Base-by-base conservation (phyloP, 2,797 vertebrate species). In the Thalassophryne amazonica region DNA sequence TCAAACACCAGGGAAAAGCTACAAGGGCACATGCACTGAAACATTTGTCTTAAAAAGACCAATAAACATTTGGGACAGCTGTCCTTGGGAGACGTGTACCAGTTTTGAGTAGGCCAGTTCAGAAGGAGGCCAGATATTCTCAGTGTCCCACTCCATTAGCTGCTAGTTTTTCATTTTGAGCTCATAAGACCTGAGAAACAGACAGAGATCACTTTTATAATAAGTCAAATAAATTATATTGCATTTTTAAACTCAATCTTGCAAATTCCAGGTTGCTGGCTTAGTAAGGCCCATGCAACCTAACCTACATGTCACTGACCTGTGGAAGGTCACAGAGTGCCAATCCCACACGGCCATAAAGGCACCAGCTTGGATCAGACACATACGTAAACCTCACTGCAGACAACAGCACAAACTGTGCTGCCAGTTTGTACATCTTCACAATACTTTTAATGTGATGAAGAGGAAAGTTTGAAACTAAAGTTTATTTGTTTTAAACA, bases 111-210 rank as follows among this genome's bases (percentile, higher is more conserved):
- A 15, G 53, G 43, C 36, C 49, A 28, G 35, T 48, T 68, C 18
- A 60, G 46, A 83, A 79, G 24, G 78, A 59, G 84, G 81, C 39
- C 73, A 76, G 54, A 70, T 81, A 84, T 78, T 83, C 59, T 78
- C 49, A 70, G 76, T 52, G 38, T 53, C 48, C 24, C 27, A 24
- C 36, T 46, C 14, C 25, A 56, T 41, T 63, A 21, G 22, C 37
- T 19, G 35, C 15, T 13, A 15, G 20, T 49, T 56, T 49, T 24
- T 61, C 52, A 71, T 67, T 65, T 49, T 58, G 34, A 43, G 24
- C 32, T 59, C 54, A 15, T 11, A 22, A 34, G 41, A 71, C 66
- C 70, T 79, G 25, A 43, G 43, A 70, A 64, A n/a, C n/a, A 30
- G 7, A 62, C 39, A 39, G 18, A 67, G 42, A 58, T 19, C 7